Base-by-base conservation (phyloP, 2,888 invertebrate species). In the Entomobrya multifasciata region DNA sequence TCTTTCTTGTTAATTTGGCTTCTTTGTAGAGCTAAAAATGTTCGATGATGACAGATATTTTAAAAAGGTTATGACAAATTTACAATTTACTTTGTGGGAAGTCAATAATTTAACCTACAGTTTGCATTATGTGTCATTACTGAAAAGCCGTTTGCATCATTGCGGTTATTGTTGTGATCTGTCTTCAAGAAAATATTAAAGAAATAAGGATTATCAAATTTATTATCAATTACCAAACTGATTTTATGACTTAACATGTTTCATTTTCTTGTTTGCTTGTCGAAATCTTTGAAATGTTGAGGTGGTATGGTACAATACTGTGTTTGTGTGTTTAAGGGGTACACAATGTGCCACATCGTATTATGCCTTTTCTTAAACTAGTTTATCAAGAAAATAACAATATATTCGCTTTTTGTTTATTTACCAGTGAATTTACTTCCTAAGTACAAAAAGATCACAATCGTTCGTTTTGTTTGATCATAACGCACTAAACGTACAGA, bases 11-110 rank as follows among this genome's bases (percentile, higher is more conserved):
- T 74, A 82, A 72, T 55, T 20, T 70, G 8, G 10, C 13, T 74
- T 60, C 62, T 82, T 57, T 57, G 41, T 25, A 55, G 22, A 25
- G 41, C n/a, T n/a, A n/a, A 55, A 55, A 41, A 44, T 80, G 80
- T 55, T 44, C 13, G 25, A 52, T 81, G 81, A 70, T 81, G 81
- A 81, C 81, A 81, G 72, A 15, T 41, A 52, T 70, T 81, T 81
- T 81, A 70, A 70, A 25, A 55, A 70, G 55, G 62, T 81, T 72
- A 62, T 80, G 67, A 80, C 79, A 80, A 81, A 81, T 62, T 81
- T 72, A 81, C 57, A 41, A 44, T 55, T 72, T 80, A 52, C 47
- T n/a, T 67, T 81, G 72, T 57, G 81, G 52, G 70, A 41, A 52
- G 52, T 52, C 52, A 17, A 52, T 52, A 52, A 52, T 52, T 52